Conservation (phyloP, 2,797 vertebrate species). For the Mico argentatus region DNA sequence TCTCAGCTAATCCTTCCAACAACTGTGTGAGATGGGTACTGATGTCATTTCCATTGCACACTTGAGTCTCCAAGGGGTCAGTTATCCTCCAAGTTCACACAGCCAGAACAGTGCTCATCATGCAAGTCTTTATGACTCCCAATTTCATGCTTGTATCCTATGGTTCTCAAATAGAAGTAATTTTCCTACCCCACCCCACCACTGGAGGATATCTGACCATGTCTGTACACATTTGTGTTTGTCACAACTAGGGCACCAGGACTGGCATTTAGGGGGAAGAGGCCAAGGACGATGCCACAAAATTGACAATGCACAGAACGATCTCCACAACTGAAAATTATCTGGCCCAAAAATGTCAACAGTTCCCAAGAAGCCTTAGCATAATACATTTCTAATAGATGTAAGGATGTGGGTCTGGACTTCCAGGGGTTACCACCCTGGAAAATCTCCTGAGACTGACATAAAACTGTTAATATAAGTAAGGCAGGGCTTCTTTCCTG, state of each 20-base stretch:
- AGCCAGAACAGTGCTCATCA: too few species aligned
- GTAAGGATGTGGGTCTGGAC: background rate
- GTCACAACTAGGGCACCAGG: background rate
- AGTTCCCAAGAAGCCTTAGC: background rate
- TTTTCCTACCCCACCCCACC: background rate
- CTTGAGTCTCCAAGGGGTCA: background rate
- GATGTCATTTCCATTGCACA: background rate
- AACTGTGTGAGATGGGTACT: background rate
- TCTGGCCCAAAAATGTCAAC: background rate
- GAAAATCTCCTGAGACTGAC: conserved; percentile 35
- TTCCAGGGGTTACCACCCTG: background rate
- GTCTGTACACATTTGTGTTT: background rate
- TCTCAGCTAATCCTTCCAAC: background rate
- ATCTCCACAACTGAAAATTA: background rate
- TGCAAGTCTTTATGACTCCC: background rate
- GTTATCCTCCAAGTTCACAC: background rate
- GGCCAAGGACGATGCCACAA: background rate
- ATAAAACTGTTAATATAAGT: conserved; percentile 60
- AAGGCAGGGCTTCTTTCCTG: background rate
- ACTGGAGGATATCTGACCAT: background rate
- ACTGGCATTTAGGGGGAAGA: background rate
- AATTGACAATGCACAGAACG: background rate
- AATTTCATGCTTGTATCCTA: too few species aligned
- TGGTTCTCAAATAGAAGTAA: background rate
- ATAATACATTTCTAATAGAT: background rate